Conservation (phyloP, 1,140 invertebrate species). For the Nebria ingens region DNA sequence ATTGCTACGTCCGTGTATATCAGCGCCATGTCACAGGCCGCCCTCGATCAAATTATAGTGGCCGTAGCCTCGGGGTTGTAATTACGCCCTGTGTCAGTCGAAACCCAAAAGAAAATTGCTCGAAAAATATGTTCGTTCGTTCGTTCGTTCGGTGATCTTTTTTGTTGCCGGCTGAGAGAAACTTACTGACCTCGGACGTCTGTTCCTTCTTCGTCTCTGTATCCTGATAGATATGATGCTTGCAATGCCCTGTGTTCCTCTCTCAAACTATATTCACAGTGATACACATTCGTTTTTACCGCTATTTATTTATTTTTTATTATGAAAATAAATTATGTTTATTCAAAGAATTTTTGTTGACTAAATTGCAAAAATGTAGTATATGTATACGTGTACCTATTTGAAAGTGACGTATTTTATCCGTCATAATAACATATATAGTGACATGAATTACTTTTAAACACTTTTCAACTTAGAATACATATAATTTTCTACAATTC, state of each 20-base stretch:
- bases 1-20: neutral
- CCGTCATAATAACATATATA: constrained; percentile 1
- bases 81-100: constrained; percentile 27
- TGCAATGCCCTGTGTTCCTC: too few species aligned
- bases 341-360: too few species aligned
- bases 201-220: too few species aligned
- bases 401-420: neutral
- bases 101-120: constrained; percentile 31
- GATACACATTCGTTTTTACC: too few species aligned
- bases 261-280: too few species aligned
- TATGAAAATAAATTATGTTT: too few species aligned
- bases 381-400: too few species aligned
- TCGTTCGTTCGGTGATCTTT: constrained; percentile 12
- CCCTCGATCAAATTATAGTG: constrained; percentile 32
- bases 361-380: too few species aligned
- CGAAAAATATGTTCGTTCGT: constrained; percentile 30
- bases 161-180: too few species aligned
- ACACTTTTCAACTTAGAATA: neutral
- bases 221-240: too few species aligned
- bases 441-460: constrained; percentile 6
- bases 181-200: too few species aligned
- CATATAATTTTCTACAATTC: constrained; percentile 3
- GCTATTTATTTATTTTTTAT: too few species aligned
- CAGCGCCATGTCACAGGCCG: constrained; percentile 19
- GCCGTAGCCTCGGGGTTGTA: constrained; percentile 31